Evolutionary conservation across 2,888 invertebrate genomes (phyloP), one percentile per base, ranked within the genome.

Genomic region (Shargacucullia verbasci): DNA sequence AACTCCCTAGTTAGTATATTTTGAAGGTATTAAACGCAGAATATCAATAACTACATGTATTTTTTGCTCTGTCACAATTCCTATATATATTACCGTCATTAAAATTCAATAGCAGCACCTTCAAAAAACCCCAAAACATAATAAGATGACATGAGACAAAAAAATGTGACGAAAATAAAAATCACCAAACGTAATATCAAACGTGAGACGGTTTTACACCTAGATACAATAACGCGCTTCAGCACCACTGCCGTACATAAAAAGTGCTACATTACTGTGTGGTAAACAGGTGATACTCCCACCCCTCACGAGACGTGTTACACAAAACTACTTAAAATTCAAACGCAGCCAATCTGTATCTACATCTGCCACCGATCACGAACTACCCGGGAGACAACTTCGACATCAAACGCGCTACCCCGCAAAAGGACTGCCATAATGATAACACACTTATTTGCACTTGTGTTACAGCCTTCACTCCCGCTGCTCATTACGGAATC

Each of bases 401-500:
- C 64, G 46, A 73, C 74, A 74, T 77, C 78, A 76, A 78, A 79
- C 73, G 65, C 50, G 58, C 62, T 70, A 55, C 59, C 67, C n/a
- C n/a, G n/a, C n/a, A n/a, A 67, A 67, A 70, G 59, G 70, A 59
- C 52, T 58, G 61, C 41, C 55, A 70, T 73, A 73, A 77, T 75
- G 76, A 77, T 78, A 80, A 78, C 79, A 79, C 59, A 76, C 80
- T 78, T 83, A 83, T 82, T 82, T 82, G 70, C 78, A 79, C 83
- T 76, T 79, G 59, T 71, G 74, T 70, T 70, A 61, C 69, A n/a
- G 49, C 20, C 40, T 59, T 52, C 69, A 77, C 75, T 84, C 84
- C 82, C 85, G 80, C 56, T 80, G 83, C 86, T 86, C 85, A 86
- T 86, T 82, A 84, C 75, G 55, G 61, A 85, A 83, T 83, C 81